Base-by-base conservation (phyloP, 2,888 invertebrate species). In the Tenthredo livida region DNA sequence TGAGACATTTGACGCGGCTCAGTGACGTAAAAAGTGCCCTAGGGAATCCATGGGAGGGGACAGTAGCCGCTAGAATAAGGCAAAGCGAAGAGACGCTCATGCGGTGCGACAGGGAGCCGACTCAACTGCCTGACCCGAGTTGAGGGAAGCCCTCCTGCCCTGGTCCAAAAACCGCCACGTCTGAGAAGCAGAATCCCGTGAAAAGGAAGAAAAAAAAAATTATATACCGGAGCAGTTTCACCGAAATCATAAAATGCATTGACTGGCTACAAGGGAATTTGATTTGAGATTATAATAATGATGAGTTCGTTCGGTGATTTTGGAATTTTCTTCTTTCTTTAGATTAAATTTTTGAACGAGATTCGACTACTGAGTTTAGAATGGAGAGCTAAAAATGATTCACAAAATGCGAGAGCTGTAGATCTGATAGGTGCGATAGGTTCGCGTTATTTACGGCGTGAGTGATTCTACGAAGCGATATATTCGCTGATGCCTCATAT, bases 1-100 rank as follows among this genome's bases (percentile, higher is more conserved):
- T 83, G 83, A 83, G 83, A 83, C 83, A 83, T 83, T 83, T 83
- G 83, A 83, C 83, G 83, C 83, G 83, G 83, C 29, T 83, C 83
- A 67, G 67, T 67, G 83, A 83, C 83, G 54, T 84, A 90, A 89
- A 89, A 89, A 88, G 88, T 86, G 88, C 88, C 85, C 86, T 80
- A 72, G 86, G 86, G 87, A 85, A 73, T 82, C 78, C 37, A 73
- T 73, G 72, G 85, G 75, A 86, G 86, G 86, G 84, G 83, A 86
- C 85, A 72, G 85, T 83, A 25, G 58, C 87, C 86, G 33, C 47
- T 65, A 50, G 67, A 84, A 75, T 73, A 80, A 78, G 75, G 77
- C 77, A n/a, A 78, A 43, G 84, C 88, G 88, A 87, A 89, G 77
- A 65, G 75, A 75, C 65, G 67, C n/a, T 83, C 83, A 83, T 83